phyloP scores from a whole-genome alignment of 2,113 vertebrate genomes.

The Bombycilla garrulus region DNA sequence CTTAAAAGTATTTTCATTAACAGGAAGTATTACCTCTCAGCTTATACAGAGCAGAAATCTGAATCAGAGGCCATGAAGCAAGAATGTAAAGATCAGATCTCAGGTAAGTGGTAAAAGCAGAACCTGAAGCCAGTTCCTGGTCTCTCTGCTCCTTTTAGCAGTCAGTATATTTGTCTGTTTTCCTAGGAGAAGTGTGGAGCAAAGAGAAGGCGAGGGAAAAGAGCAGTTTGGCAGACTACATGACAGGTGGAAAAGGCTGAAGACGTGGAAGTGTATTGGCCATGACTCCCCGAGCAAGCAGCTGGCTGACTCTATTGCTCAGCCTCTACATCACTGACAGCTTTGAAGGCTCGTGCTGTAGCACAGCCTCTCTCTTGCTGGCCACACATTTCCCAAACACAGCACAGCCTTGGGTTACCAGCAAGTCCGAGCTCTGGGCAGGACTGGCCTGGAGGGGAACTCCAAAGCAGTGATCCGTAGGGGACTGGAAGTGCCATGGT shows the following conservation, averaged over 20 bases:
- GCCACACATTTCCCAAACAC: not conserved
- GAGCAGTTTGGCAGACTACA: not conserved
- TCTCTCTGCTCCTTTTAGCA: not conserved
- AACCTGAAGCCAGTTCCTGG: not conserved
- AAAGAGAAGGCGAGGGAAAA: not conserved
- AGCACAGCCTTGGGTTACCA: not conserved
- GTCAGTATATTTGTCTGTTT: not conserved
- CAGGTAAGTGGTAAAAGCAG: not conserved
- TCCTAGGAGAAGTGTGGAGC: not conserved
- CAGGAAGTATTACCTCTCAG: not conserved
- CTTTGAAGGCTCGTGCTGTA: not conserved
- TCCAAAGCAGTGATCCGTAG: accelerated
- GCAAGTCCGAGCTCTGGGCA: not conserved
- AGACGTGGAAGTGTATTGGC: not conserved
- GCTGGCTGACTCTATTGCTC: not conserved
- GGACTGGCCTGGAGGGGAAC: accelerated
- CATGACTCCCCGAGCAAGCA: not conserved
- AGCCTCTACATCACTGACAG: not conserved
- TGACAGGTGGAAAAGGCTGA: not conserved
- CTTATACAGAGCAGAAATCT: not conserved
- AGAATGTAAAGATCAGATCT: not conserved
- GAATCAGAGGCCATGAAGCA: not conserved
- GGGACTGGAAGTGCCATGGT: not conserved
- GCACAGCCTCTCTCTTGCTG: not conserved
- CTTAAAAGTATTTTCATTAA: not conserved